Base-by-base conservation (phyloP, 30 jellyfish, hydroid and myxozoan species). In the Mastigias papua region DNA sequence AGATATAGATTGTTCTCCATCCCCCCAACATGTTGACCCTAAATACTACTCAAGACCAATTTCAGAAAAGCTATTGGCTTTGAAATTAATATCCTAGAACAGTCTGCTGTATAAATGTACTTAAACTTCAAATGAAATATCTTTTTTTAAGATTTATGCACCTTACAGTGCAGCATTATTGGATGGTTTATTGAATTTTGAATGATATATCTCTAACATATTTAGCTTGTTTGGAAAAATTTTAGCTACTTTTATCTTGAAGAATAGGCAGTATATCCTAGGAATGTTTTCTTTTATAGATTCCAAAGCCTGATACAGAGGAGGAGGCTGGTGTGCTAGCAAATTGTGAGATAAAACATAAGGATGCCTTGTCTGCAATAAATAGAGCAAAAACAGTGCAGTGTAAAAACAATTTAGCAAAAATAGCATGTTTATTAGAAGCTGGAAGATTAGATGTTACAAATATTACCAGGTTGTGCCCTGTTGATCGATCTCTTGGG, bases 341-440 rank as follows among this genome's bases (percentile, higher is more conserved):
- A 11, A 78, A 69, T 23, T 94, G 99, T 78, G 86, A 46, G 10
- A 57, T 90, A 60, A 89, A 89, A 51, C 99, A 94, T 69, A 94
- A 94, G 65, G 99, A 94, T 84, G 99, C 99, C n/a, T 30, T 76
- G 84, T 94, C 99, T 0, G 97, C 99, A 42, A 67, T 94, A 25
- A 89, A 50, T 28, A 76, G 99, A 78, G 99, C 97, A 27, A 94
- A 89, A 64, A 69, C 95, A 5, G 66, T 65, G 60, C 61, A 86
- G 42, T 94, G 99, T 74, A 89, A 81, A 80, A 58, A 87, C n/a
- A 97, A 94, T 37, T 80, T 94, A 8, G 89, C 89, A 31, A 68
- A 79, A 34, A 76, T 82, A 3, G 95, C 97, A 34, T 94, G 99
- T 60, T 37, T 69, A 35, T 69, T 84, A 27, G 97, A 94, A 69